Conservation (phyloP, 2,888 invertebrate species). For the Cactoblastis cactorum region DNA sequence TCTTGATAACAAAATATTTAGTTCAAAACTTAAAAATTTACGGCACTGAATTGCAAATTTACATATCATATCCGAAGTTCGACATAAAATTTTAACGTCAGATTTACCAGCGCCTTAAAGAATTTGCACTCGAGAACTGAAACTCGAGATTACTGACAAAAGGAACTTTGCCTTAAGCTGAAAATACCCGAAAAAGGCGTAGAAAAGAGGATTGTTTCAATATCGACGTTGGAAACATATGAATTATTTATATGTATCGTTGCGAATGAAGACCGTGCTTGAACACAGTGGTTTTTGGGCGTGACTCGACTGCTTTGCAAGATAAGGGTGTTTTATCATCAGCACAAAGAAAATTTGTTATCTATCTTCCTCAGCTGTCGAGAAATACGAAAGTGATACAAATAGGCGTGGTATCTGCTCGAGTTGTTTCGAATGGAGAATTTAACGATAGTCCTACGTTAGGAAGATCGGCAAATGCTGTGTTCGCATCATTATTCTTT, state of each 20-base stretch:
- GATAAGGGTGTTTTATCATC: constrained; percentile 14
- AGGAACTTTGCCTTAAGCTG: constrained; percentile 37
- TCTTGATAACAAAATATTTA: no score
- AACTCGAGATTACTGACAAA: constrained; percentile 17
- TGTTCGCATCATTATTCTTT: constrained; percentile 6
- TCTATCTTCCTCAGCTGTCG: constrained; percentile 14
- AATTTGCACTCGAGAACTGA: constrained; percentile 11
- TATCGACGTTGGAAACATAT: constrained; percentile 47
- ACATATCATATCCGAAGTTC: neutral
- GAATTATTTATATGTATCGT: constrained; percentile 63
- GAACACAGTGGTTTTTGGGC: constrained; percentile 38
- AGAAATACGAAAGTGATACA: constrained; percentile 9
- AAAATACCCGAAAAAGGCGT: constrained; percentile 42
- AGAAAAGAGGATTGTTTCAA: constrained; percentile 56
- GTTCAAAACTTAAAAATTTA: neutral
- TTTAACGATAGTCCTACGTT: neutral
- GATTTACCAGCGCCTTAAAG: constrained; percentile 9
- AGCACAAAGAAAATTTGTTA: constrained; percentile 8
- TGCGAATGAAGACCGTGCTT: constrained; percentile 29
- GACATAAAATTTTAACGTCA: constrained; percentile 13
- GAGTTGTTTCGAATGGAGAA: constrained; percentile 3
- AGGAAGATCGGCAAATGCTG: neutral
- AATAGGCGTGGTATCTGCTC: neutral
- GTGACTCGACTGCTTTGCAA: constrained; percentile 42
- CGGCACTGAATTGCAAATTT: neutral